Evolutionary conservation across 1,140 invertebrate species (phyloP).

Genomic region (Drosophila burlai): DNA sequence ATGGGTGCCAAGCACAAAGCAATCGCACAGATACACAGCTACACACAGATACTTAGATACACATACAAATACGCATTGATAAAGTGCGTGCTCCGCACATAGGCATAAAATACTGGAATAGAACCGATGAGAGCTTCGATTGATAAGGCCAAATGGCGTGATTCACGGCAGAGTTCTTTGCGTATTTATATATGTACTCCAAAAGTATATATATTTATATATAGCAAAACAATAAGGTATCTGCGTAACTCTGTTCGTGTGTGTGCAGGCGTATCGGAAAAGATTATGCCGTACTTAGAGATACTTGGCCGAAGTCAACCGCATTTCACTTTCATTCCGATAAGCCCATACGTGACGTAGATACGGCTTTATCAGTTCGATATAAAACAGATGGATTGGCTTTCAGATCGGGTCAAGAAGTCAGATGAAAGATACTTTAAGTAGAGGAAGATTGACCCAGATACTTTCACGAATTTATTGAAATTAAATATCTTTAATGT

Average conservation of each 20-base stretch:
- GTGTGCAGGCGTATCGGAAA: slow-evolving; percentile 33
- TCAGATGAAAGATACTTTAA: background rate
- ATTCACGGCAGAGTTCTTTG: slow-evolving; percentile 61
- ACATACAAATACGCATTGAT: slow-evolving; percentile 41
- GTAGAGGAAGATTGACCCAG: too few species aligned
- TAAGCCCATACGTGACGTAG: slow-evolving; percentile 70
- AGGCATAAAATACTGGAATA: slow-evolving; percentile 57
- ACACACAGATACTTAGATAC: slow-evolving; percentile 1
- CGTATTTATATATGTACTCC: slow-evolving; percentile 7
- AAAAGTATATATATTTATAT: slow-evolving; percentile 15
- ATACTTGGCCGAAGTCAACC: slow-evolving; percentile 14
- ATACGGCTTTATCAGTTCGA: slow-evolving; percentile 33
- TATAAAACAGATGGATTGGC: background rate
- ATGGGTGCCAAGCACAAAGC: slow-evolving; percentile 55
- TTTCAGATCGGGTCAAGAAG: background rate
- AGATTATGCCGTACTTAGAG: slow-evolving; percentile 48
- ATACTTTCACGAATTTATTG: background rate
- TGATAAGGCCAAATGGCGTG: slow-evolving; percentile 80
- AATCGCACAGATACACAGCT: slow-evolving; percentile 47
- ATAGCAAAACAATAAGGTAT: slow-evolving; percentile 53
- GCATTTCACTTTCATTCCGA: slow-evolving; percentile 76
- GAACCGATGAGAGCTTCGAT: slow-evolving; percentile 49
- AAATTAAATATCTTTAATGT: too few species aligned
- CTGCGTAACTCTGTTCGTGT: slow-evolving; percentile 16
- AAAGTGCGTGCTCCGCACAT: slow-evolving; percentile 61